Conservation (phyloP, 2,113 vertebrate genomes). For the Marmota monax region DNA sequence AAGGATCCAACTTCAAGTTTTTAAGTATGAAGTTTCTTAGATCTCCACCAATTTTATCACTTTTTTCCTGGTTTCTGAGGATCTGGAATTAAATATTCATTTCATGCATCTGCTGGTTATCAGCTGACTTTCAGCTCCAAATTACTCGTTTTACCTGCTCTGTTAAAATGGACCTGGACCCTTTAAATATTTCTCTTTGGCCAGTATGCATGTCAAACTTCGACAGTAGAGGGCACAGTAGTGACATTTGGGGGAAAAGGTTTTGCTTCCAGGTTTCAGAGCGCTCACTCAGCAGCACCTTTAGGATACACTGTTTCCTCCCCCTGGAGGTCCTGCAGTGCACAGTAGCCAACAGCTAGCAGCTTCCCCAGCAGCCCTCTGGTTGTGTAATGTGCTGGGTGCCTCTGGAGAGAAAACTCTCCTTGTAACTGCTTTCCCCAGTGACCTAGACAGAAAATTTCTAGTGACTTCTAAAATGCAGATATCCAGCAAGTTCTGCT, state of each 20-base stretch:
- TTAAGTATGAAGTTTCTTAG: neutral
- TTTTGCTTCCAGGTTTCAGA: neutral
- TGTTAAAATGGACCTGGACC: neutral
- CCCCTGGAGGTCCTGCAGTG: neutral
- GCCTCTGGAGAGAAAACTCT: neutral
- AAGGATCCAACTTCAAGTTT: neutral
- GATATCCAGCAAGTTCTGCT: neutral
- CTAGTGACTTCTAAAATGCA: neutral
- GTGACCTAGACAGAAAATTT: neutral
- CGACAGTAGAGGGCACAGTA: constrained; percentile 33
- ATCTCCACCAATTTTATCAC: neutral
- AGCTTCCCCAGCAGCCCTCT: neutral
- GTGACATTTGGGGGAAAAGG: neutral
- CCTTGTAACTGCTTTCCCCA: neutral
- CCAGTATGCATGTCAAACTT: neutral
- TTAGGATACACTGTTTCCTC: neutral
- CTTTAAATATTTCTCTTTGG: constrained; percentile 35
- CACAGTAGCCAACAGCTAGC: neutral
- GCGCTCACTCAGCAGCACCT: neutral
- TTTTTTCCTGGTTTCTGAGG: constrained; percentile 8
- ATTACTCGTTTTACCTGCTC: neutral
- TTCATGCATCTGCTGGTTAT: neutral
- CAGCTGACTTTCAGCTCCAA: neutral
- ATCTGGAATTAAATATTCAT: constrained; percentile 45
- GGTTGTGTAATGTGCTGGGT: too few species aligned